Evolutionary conservation across 2,797 vertebrate species (phyloP), one percentile per base, ranked within the genome.

Genomic region (Australoheros facetus): DNA sequence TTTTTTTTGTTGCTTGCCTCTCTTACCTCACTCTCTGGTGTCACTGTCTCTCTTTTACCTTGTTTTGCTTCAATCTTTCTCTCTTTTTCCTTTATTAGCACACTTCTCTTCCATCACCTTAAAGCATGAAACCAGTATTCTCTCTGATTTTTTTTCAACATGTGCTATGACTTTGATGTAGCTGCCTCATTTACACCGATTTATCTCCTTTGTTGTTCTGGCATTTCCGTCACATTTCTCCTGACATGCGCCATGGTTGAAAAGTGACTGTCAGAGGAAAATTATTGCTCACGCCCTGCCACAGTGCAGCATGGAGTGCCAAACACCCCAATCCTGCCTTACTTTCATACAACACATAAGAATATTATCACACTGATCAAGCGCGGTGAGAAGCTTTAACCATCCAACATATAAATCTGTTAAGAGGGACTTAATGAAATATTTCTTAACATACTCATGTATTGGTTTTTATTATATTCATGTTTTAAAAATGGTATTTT

Each of bases 171-270:
- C 90, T 91, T 87, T 88, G 89, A 92, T 91, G 85, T 80, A 45
- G 64, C 85, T 85, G 80, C 83, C 82, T 90, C 84, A 87, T 91
- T 91, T 90, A 80, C 69, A 79, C 75, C 72, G 34, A 86, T 91
- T 87, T 85, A 88, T 89, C 84, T 90, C 79, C 79, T 87, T 80
- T 86, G 83, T 88, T 89, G 55, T 87, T 87, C 82, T 77, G 79
- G 76, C 85, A 79, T 87, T 90, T 87, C 78, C 84, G 84, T 88
- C 77, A 74, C 73, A 78, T 78, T 78, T 66, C 42, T 86, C 39
- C 80, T 74, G 76, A 88, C 86, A 85, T 79, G 45, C 55, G 58
- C 82, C 71, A 42, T 72, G 55, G 84, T 83, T 89, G 72, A 88
- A 86, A 89, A 85, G 79, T 87, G 81, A 79, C 84, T 86, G 80